Evolutionary conservation across 2,888 invertebrate genomes (phyloP), one percentile per base, ranked within the genome.

Genomic region (Ischnura elegans): DNA sequence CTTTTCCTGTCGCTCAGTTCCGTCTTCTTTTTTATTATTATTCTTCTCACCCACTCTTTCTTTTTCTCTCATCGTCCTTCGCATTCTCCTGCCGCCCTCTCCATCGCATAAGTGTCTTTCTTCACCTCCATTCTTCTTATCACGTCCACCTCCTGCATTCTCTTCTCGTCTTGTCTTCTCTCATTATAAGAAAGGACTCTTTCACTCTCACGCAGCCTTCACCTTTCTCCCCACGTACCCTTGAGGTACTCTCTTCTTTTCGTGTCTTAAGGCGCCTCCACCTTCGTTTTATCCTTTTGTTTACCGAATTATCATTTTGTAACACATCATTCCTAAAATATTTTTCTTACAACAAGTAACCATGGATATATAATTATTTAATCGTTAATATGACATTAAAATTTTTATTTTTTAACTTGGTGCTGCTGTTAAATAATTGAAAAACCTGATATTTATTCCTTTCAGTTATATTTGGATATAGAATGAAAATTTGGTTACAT

Each of bases 121-220:
- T 76, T 36, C 76, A 36, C 13, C n/a, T 76, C 86, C 76, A 76
- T 76, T 76, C 76, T 76, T 76, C 36, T 76, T 36, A 29, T 76
- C 76, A 76, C 76, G 76, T 76, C 36, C 76, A 29, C 76, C 76
- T 76, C 36, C 13, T 36, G 36, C 13, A 76, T 86, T 45, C 45
- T 45, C 21, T 46, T 19, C n/a, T 45, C 86, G 43, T 3, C 21
- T 46, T 19, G 13, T 45, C 86, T 21, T 3, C 86, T 86, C 36
- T 86, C 86, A 43, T 86, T 51, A 36, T 76, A 36, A n/a, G n/a
- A n/a, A 29, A 76, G 36, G 8, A 36, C 87, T 87, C 87, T 51
- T 55, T 47, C 42, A 4, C 42, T 66, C 90, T 76, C 36, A n/a
- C n/a, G n/a, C n/a, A 13, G 36, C 29, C 76, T 76, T 76, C 47